Base-by-base conservation (phyloP, 2,888 invertebrate species). In the Drosophila robusta region DNA sequence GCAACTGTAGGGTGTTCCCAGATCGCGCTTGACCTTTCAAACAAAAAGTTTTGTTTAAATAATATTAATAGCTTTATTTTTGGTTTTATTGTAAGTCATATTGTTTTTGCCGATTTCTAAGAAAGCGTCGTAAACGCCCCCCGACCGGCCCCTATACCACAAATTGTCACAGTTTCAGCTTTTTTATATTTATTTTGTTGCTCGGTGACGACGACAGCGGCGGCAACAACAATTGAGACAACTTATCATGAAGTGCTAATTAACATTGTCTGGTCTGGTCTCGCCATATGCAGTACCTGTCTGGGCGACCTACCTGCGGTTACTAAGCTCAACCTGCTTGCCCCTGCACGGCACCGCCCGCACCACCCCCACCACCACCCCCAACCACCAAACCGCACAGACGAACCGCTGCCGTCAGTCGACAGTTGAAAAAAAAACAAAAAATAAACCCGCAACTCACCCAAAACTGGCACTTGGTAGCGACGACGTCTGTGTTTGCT, bases 181-280 rank as follows among this genome's bases (percentile, higher is more conserved):
- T 14, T n/a, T 45, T 11, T 26, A 1, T 45, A 50, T 34, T 39
- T 16, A 24, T 11, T 32, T 12, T 55, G 38, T 16, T 38, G 34
- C 42, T 18, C 36, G 22, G 38, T 44, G 32, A 16, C 51, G 45
- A 62, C 51, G 50, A 44, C 56, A 47, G 44, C 45, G 47, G 29
- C 61, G 36, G 16, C 56, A 70, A 78, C 82, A 75, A 78, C 88
- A 86, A 78, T 83, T 82, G 87, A 85, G 89, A 83, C 87, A 87
- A 87, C 87, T 87, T 85, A 87, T 85, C 85, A 83, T 80, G 70
- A 88, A 88, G 87, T 87, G 86, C 81, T 87, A 87, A 87, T 89
- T 87, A 87, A 89, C 87, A 80, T 83, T 88, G 88, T 87, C 87
- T 89, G 83, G 71, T 39, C 60, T 42, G 65, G 58, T 49, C 67